Base-by-base conservation (phyloP, 2,797 vertebrate species). In the Neolamprologus multifasciatus region DNA sequence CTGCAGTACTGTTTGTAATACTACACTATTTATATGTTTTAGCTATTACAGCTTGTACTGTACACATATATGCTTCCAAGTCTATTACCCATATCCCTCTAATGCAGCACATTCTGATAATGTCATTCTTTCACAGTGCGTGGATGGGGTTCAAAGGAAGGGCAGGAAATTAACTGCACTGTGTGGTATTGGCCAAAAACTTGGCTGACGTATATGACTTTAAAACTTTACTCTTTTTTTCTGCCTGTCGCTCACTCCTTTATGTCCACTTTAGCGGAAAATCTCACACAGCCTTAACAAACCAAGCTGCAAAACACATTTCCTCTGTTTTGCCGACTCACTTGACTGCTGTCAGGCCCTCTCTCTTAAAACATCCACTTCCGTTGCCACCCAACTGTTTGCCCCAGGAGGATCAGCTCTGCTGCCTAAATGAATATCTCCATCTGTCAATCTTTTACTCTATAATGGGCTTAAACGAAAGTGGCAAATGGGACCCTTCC, bases 341-440 rank as follows among this genome's bases (percentile, higher is more conserved):
- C 91, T 89, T 87, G 77, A 86, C 86, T 91, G 87, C 84, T 92
- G 90, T 86, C 90, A 93, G 88, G 85, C 55, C 82, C 82, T 45
- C 38, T 52, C 77, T 86, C 84, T 80, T 48, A 59, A 89, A 88
- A 89, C 62, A 87, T 84, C 67, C 50, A 76, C 85, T 84, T 91
- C 82, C 74, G 76, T 59, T 84, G 80, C 84, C 82, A 86, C 84
- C 87, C 87, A 78, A 85, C 86, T 23, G 52, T 88, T 90, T n/a
- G 81, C 87, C 86, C 84, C 45, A 59, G 87, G 88, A 90, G 81
- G 69, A 91, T 89, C 50, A 84, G 79, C 83, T 80, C 80, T 84
- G 77, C 79, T 88, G 85, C 80, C 81, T 59, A 77, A 55, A 81
- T 86, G 77, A 83, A 85, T 48, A 48, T 82, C 87, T 84, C 78